Evolutionary conservation across 2,797 vertebrate genomes (phyloP).

Genomic region (Phylloscopus collybita): DNA sequence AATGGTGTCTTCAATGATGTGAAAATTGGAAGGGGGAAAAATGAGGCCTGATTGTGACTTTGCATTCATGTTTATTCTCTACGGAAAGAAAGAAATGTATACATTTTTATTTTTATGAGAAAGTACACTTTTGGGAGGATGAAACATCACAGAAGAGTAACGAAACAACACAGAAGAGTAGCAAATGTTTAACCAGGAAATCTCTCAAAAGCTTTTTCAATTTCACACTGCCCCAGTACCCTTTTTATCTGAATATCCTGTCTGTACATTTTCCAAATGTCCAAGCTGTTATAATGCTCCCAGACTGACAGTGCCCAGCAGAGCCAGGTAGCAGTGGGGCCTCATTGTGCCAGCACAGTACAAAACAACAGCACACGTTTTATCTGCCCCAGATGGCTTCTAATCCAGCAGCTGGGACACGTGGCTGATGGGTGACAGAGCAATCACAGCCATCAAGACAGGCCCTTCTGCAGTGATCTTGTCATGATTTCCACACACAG

Average conservation of each 20-base stretch:
- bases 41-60: not conserved
- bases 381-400: not conserved
- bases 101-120: not conserved
- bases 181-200: not conserved
- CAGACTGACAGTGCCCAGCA: not conserved
- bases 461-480: not conserved
- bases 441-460: not conserved
- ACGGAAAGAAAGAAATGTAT: not conserved
- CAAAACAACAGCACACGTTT: not conserved
- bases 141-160: not conserved
- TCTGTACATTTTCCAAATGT: not conserved
- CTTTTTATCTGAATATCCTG: not conserved
- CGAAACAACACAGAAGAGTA: not conserved
- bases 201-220: not conserved
- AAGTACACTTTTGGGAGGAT: not conserved
- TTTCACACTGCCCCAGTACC: not conserved
- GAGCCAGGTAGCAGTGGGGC: not conserved
- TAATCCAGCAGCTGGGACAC: not conserved
- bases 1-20: not conserved
- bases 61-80: not conserved
- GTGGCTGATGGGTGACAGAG: fast-evolving
- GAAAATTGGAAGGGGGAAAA: not conserved
- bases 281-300: not conserved
- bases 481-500: not conserved
- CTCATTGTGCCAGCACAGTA: not conserved